Evolutionary conservation across 2,888 invertebrate genomes (phyloP), one percentile per base, ranked within the genome.

Genomic region (Amphimallon solstitiale): DNA sequence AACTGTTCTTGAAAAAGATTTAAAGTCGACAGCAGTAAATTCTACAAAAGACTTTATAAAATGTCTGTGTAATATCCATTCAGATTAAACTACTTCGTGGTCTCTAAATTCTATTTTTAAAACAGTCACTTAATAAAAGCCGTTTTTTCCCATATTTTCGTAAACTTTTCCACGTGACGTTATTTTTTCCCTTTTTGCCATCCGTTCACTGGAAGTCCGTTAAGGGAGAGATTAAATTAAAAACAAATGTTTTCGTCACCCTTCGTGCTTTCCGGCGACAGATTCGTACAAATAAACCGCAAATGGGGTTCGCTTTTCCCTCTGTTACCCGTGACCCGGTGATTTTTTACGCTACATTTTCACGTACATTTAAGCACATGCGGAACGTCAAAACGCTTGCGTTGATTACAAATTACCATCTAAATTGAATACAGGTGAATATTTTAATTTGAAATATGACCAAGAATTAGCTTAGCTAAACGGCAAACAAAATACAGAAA

Each of bases 281-380:
- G 52, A 52, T 52, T 52, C 37, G 52, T 52, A 52, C 52, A 52
- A 52, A 52, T 52, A 38, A 52, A 17, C 52, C 52, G 37, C 52
- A 37, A 52, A 52, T 37, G 35, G 52, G 52, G 52, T 52, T 37
- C 35, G 37, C n/a, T 37, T 37, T 37, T 19, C 15, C 17, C 52
- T 52, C 52, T 17, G 37, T 17, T 37, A 37, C 37, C 29, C 17
- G 52, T 37, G 37, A 52, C 52, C 52, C 4, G 52, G 19, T 19
- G 35, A 52, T 37, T 37, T 52, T 52, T 52, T 37, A 52, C 17
- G 52, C 17, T 37, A 52, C 52, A 17, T 52, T 52, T 37, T 37
- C 52, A 4, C 17, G 5, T 17, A 34, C 34, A 6, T 51, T 51
- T 51, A 34, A 14, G 49, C 14, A 15, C 15, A 29, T 5, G 49